These are phyloP conservation scores for Steinernema khuongi DNA, from an alignment of 1,140 invertebrate genomes.

Conservation along the genomic window DNA sequence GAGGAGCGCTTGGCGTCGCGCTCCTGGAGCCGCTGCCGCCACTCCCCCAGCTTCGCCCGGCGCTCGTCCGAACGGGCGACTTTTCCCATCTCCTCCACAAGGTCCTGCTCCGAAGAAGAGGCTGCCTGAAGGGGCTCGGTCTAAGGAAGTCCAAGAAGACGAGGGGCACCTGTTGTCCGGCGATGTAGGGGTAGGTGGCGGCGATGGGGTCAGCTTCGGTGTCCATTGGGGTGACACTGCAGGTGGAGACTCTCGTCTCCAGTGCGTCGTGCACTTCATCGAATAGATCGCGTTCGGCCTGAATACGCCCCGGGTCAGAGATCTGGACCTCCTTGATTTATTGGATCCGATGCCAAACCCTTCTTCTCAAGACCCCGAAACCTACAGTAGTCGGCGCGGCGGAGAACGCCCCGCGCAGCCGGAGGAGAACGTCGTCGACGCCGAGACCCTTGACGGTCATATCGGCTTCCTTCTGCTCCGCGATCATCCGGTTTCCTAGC, in stretches of 20 bases:
- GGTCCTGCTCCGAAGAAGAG: not conserved
- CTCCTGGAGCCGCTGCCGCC: not conserved
- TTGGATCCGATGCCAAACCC: too few relatives aligned
- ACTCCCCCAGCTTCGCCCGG: not conserved
- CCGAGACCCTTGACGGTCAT: conserved; percentile 6
- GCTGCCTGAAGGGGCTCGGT: conserved; percentile 11
- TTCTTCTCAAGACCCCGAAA: too few relatives aligned
- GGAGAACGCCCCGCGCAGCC: not conserved
- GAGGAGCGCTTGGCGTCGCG: not conserved
- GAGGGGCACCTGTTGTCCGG: not conserved
- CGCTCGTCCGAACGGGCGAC: conserved; percentile 4
- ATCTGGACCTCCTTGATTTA: too few relatives aligned
- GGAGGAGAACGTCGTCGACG: not conserved
- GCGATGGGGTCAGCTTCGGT: not conserved
- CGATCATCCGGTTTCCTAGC: conserved; percentile 5
- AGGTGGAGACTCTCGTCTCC: not conserved
- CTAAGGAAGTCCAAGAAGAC: too few relatives aligned
- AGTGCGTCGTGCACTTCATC: not conserved
- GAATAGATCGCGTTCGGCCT: not conserved
- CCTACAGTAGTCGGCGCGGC: not conserved
- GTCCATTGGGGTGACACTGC: conserved; percentile 3
- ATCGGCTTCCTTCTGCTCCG: not conserved
- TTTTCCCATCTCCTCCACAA: not conserved
- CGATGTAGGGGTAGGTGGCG: not conserved
- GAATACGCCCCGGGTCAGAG: not conserved